Evolutionary conservation across 2,113 vertebrate species (phyloP), one percentile per base, ranked within the genome.

Genomic region (Otocyon megalotis): DNA sequence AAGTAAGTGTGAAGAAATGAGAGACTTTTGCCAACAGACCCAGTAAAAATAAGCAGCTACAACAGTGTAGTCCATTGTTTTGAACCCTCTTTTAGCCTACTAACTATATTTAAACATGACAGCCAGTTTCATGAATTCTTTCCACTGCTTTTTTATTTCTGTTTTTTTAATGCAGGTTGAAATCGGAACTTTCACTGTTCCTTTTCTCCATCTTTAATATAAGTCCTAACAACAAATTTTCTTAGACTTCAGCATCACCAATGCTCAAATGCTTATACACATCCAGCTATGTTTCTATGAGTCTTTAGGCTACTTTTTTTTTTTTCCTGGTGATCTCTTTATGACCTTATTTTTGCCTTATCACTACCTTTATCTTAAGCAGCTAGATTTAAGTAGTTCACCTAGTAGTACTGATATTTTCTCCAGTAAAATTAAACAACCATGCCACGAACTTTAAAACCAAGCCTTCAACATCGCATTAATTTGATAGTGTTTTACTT

Each of bases 61-160:
- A 96, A 98, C 98, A 98, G 93, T 98, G 96, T 24, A 77, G 80
- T 65, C 97, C 97, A 97, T 98, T 98, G 98, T 98, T 98, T 94
- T 71, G 90, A 97, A 95, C 67, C 28, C 98, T 94, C 88, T 96
- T 97, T 97, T 67, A 93, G 84, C 6, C 85, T 63, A 17, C 53
- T 72, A 96, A 76, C 95, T 98, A 95, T 96, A 98, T 91, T 94
- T 92, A 96, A 54, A 88, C 88, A 69, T 17, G 53, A 93, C 56
- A 88, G 58, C 63, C 88, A 93, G 77, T 60, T 77, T 88, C 74
- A 54, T 12, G 86, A 91, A 96, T 96, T 94, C 72, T 96, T 96
- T 94, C 92, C 86, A 96, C 58, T 53, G 28, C 88, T 62, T 96
- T 93, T 76, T 69, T 53, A 30, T 8, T 67, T 85, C 20, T 60